phyloP scores from a whole-genome alignment of 2,797 vertebrate genomes.

The Labeo calbasu region DNA sequence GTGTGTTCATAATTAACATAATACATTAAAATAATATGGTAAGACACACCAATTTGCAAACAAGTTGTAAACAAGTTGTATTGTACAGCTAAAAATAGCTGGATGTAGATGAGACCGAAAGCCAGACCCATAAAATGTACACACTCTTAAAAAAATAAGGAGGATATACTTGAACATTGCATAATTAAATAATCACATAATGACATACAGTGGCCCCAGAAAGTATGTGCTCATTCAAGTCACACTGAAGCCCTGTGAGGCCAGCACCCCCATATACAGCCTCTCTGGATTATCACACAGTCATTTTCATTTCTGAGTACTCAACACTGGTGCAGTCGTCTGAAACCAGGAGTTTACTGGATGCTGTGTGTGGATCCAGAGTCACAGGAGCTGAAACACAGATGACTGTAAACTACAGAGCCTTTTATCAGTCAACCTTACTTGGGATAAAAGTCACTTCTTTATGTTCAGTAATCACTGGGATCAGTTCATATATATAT shows the following conservation, averaged over 20 bases:
- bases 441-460: not conserved
- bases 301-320: not conserved
- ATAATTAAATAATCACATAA: too few relatives aligned
- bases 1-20: too few relatives aligned
- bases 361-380: conserved; percentile 44
- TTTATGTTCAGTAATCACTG: not conserved
- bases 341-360: conserved; percentile 18
- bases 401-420: not conserved
- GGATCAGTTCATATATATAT: not conserved
- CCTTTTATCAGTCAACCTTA: not conserved
- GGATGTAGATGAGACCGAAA: too few relatives aligned
- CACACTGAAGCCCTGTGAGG: conserved; percentile 39
- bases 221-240: too few relatives aligned
- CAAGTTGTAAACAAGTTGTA: too few relatives aligned
- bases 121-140: too few relatives aligned
- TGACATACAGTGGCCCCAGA: too few relatives aligned
- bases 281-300: conserved; percentile 24
- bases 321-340: conserved; percentile 6
- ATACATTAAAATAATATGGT: too few relatives aligned
- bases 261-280: conserved; percentile 43
- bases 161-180: too few relatives aligned
- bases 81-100: too few relatives aligned
- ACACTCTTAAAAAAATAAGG: too few relatives aligned
- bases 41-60: too few relatives aligned
- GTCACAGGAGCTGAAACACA: conserved; percentile 50